Percentiles rank a stretch among this genome's conserved stretches.
These are phyloP conservation scores for Periophthalmus magnuspinnatus DNA, from an alignment of 2,797 vertebrate species.

Conservation along the genomic window DNA sequence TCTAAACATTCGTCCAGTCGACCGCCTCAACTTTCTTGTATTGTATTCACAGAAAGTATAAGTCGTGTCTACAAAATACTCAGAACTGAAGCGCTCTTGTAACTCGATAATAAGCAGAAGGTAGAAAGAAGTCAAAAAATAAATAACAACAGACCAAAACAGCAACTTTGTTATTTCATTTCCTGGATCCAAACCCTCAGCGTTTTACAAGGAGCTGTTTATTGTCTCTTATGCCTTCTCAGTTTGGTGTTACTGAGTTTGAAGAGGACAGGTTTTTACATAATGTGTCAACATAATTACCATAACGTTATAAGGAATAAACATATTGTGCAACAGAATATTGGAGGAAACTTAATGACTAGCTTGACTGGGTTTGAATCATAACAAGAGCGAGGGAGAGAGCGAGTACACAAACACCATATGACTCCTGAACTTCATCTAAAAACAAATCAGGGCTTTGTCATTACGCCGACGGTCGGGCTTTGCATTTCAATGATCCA, in stretches of 20 bases:
- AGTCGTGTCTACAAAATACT: too few relatives aligned
- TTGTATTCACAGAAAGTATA: too few relatives aligned
- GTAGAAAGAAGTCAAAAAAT: too few relatives aligned
- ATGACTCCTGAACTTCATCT: conserved; percentile 60
- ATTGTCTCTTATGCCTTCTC: not conserved
- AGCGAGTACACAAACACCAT: conserved; percentile 51
- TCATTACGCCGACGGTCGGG: conserved; percentile 55
- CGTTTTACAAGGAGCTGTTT: not conserved
- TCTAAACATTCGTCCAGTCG: too few relatives aligned
- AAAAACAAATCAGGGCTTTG: conserved; percentile 64
- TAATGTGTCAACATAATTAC: conserved; percentile 48
- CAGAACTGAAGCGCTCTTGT: too few relatives aligned
- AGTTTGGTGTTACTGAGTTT: not conserved
- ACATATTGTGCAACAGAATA: conserved; percentile 49
- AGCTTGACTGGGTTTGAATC: conserved; percentile 55
- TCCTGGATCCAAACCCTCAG: not conserved
- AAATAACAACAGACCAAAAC: too few relatives aligned
- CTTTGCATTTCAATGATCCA: conserved; percentile 56
- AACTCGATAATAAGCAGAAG: too few relatives aligned
- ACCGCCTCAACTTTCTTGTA: too few relatives aligned
- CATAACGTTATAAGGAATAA: conserved; percentile 46
- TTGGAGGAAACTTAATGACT: conserved; percentile 48
- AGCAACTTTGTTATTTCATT: too few relatives aligned
- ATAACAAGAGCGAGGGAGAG: conserved; percentile 45
- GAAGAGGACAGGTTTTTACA: conserved; percentile 22